Base-by-base conservation (phyloP, 2,797 vertebrate species). In the Onychomys torridus region DNA sequence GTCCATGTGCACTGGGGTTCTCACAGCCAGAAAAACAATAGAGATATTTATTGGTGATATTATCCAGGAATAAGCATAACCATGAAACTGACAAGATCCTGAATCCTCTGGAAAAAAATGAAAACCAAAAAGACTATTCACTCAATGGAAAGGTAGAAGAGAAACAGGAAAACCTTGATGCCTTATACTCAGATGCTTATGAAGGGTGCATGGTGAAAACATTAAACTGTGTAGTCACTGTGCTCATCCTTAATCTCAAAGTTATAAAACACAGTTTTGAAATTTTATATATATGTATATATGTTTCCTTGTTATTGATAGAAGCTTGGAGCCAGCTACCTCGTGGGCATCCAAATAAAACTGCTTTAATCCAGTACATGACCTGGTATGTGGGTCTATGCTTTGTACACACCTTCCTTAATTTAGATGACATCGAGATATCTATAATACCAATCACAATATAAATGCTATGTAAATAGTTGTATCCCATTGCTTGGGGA, bases 1-100 rank as follows among this genome's bases (percentile, higher is more conserved):
- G 14, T 37, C 34, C 6, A 16, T 1, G 0, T 13, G 3, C 7
- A 13, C 9, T 40, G 43, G 23, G 2, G 67, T 16, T 55, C 4
- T 23, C 17, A n/a, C 23, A 32, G 12, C 10, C 76, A 82, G 10
- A 14, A 27, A 8, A 1, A 3, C 67, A 76, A 27, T 4, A 32
- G 2, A 16, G 32, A 10, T 29, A 43, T 52, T 55, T 23, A 9
- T 1, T 92, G 59, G 52, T 16, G 17, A 40, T 71, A 17, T 21
- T 49, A 59, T 40, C 29, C 11, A 25, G 69, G 6, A 5, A 55
- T 37, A 77, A 14, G 10, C 55, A 14, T 11, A 79, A 84, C 55
- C 9, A 63, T 71, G 46, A 34, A 43, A n/a, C 34, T 63, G 11
- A 25, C 34, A 11, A 4, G 32, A 27, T 46, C 12, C n/a, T 37